Conservation (phyloP, 2,888 invertebrate species). For the Chalcis sispes region DNA sequence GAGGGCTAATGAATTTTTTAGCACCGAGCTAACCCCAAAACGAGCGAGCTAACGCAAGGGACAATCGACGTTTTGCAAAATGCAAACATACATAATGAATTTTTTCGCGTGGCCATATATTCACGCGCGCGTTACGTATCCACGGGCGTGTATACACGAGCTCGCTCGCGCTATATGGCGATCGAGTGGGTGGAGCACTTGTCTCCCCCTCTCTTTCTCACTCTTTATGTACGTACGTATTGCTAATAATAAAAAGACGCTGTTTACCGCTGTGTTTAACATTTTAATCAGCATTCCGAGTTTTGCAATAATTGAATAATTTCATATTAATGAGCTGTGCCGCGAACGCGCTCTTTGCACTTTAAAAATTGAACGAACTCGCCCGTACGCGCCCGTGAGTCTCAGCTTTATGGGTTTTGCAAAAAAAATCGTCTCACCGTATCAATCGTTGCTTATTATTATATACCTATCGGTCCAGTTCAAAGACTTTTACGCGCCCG, state of each 20-base stretch:
- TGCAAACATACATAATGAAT: slow-evolving; percentile 16
- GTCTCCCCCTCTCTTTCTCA: not conserved
- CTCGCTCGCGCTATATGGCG: not conserved
- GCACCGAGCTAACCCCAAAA: not conserved
- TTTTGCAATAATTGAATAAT: slow-evolving; percentile 37
- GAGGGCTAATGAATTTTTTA: slow-evolving; percentile 40
- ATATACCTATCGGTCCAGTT: no score
- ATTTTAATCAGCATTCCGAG: slow-evolving; percentile 25
- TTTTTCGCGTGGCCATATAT: not conserved
- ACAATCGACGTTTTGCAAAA: slow-evolving; percentile 23
- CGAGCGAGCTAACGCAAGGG: no score
- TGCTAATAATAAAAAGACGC: slow-evolving; percentile 33
- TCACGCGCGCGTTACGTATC: not conserved
- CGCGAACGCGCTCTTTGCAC: no score
- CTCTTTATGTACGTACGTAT: not conserved
- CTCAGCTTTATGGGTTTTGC: no score
- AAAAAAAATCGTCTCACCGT: no score
- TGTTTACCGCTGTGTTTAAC: slow-evolving; percentile 35
- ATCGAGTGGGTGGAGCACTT: slow-evolving; percentile 15
- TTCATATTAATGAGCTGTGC: slow-evolving; percentile 19
- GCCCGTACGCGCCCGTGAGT: no score
- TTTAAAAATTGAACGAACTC: no score
- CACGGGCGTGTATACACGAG: not conserved
- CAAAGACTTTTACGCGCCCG: no score
- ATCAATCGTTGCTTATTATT: no score